These are phyloP conservation scores for Eilema griseolum DNA, from an alignment of 2,888 invertebrate species.

Conservation along the genomic window DNA sequence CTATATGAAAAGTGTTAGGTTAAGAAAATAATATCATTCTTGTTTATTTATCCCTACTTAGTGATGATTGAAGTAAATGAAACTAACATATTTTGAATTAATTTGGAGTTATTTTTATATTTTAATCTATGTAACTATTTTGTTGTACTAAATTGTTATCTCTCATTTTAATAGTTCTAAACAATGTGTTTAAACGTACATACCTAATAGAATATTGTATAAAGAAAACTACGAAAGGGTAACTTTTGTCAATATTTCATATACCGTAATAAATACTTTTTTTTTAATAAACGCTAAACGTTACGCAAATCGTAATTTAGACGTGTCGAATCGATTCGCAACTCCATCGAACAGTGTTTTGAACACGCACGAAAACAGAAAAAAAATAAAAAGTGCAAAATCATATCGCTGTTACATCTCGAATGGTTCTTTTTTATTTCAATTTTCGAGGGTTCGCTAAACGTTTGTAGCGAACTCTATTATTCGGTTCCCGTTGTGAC, in stretches of 20 bases:
- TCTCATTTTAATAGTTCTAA: not conserved
- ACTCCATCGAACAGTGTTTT: slow-evolving; percentile 73
- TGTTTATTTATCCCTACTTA: not conserved
- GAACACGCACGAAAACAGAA: slow-evolving; percentile 74
- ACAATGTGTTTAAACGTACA: no score
- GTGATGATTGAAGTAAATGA: not conserved
- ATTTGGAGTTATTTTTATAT: no score
- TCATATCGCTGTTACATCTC: slow-evolving; percentile 86
- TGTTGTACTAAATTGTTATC: no score
- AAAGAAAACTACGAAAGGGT: slow-evolving; percentile 2
- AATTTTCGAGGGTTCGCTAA: slow-evolving; percentile 85
- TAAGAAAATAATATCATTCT: no score
- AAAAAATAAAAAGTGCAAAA: slow-evolving; percentile 82
- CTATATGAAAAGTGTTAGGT: no score
- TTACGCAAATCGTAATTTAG: slow-evolving; percentile 48
- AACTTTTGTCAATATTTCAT: not conserved
- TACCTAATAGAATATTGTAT: not conserved
- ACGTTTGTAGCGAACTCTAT: slow-evolving; percentile 85
- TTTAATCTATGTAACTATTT: no score
- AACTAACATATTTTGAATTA: no score
- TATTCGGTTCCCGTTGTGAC: slow-evolving; percentile 83
- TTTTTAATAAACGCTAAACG: slow-evolving; percentile 21
- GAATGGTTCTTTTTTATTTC: slow-evolving; percentile 83
- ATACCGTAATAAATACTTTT: slow-evolving; percentile 9
- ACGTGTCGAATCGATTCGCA: slow-evolving; percentile 69